Conservation (phyloP, 2,888 invertebrate genomes). For the Steromphala cineraria region DNA sequence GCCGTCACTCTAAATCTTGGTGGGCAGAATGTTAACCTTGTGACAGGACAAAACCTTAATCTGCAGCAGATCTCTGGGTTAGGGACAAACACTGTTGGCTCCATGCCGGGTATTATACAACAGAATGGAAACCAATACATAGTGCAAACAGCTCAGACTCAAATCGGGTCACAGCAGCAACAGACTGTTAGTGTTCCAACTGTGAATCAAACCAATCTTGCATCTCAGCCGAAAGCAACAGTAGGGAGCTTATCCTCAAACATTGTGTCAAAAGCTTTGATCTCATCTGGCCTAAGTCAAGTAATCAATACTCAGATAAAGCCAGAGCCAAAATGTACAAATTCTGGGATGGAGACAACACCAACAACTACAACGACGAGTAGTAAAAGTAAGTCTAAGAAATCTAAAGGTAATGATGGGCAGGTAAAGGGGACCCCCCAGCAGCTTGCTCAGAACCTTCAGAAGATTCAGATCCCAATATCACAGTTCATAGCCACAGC, state of each 20-base stretch:
- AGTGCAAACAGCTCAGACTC: constrained; percentile 32
- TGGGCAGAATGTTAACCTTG: constrained; percentile 57
- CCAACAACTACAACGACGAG: not conserved
- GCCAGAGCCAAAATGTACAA: constrained; percentile 7
- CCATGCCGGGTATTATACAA: constrained; percentile 32
- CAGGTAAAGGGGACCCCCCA: constrained; percentile 23
- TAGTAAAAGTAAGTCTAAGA: not conserved
- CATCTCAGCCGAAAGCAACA: not conserved
- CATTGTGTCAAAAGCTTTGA: constrained; percentile 32
- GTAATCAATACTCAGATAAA: constrained; percentile 11
- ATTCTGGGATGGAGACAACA: not conserved
- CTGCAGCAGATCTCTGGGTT: constrained; percentile 3
- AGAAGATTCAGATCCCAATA: constrained; percentile 78
- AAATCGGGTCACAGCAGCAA: constrained; percentile 34
- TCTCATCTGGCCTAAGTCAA: constrained; percentile 28
- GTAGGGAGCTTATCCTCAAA: not conserved
- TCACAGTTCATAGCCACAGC: constrained; percentile 20
- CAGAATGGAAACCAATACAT: constrained; percentile 21
- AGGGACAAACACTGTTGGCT: constrained; percentile 13
- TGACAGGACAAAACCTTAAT: constrained; percentile 42
- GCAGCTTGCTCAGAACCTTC: constrained; percentile 48
- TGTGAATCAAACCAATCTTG: not conserved
- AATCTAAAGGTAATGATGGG: not conserved
- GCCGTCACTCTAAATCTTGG: constrained; percentile 58
- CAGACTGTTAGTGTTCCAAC: constrained; percentile 22